phyloP scores from a whole-genome alignment of 2,888 invertebrate genomes.

The Eledona agricola region DNA sequence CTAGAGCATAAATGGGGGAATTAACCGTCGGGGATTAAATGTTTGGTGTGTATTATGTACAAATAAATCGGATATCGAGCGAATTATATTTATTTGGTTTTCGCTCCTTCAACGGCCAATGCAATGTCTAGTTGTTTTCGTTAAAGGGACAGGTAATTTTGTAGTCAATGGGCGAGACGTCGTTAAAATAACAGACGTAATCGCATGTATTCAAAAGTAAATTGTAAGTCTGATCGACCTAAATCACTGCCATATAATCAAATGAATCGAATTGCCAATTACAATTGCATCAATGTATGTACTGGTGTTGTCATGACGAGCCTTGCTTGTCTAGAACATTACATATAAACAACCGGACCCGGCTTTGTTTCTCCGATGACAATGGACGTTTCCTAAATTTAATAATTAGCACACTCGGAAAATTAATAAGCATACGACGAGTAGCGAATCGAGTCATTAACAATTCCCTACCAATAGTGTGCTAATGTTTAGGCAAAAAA shows the following conservation, averaged over 20 bases:
- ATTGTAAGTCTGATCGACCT: constrained; percentile 18
- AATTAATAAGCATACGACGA: too few relatives aligned
- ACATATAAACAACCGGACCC: constrained; percentile 11
- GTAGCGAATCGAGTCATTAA: too few relatives aligned
- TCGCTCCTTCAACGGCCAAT: too few relatives aligned
- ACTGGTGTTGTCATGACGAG: constrained; percentile 34
- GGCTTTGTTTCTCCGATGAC: too few relatives aligned
- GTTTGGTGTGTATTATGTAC: too few relatives aligned
- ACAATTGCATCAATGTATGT: constrained; percentile 29
- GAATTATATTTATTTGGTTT: too few relatives aligned
- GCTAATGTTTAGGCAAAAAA: too few relatives aligned
- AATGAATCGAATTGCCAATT: constrained; percentile 35
- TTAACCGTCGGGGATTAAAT: too few relatives aligned
- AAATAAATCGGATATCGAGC: too few relatives aligned
- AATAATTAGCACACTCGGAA: too few relatives aligned
- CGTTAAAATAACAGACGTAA: constrained; percentile 23
- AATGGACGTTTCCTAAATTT: too few relatives aligned
- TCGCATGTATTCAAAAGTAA: constrained; percentile 11
- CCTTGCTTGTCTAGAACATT: constrained; percentile 17
- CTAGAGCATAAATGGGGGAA: constrained; percentile 25
- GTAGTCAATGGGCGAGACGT: constrained; percentile 12
- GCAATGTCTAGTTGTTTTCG: constrained; percentile 21
- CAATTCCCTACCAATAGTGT: too few relatives aligned
- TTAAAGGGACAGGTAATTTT: constrained; percentile 9
- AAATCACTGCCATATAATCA: constrained; percentile 32